These are phyloP conservation scores for Endomychus coccineus DNA, from an alignment of 2,888 invertebrate genomes.

Conservation along the genomic window DNA sequence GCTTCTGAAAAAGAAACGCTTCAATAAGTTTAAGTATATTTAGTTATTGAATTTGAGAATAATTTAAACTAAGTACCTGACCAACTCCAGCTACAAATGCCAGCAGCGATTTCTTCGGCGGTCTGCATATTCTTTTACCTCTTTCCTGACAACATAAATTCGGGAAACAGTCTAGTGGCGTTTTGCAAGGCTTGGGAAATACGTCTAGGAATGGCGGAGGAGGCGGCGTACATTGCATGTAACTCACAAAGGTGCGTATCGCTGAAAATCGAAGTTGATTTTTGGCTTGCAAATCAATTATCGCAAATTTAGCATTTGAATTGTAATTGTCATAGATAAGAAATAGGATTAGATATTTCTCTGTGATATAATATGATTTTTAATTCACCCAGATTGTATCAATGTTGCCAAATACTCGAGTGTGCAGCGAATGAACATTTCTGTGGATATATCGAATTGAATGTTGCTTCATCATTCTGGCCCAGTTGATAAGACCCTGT, in stretches of 20 bases:
- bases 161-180: conserved; percentile 69
- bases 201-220: conserved; percentile 61
- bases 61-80: conserved; percentile 42
- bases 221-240: conserved; percentile 64
- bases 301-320: no score
- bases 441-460: no score
- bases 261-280: conserved; percentile 28
- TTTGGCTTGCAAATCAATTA: no score
- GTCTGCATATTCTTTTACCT: conserved; percentile 63
- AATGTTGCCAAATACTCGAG: no score
- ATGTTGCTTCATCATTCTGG: no score
- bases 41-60: conserved; percentile 6
- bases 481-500: no score
- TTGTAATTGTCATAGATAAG: no score
- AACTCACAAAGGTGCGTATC: conserved; percentile 47
- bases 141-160: conserved; percentile 74
- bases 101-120: conserved; percentile 63
- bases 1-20: conserved; percentile 27
- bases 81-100: conserved; percentile 57
- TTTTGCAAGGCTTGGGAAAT: conserved; percentile 63
- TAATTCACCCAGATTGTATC: no score
- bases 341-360: no score
- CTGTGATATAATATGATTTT: not conserved
- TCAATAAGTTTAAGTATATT: conserved; percentile 5
- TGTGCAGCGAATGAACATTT: no score